These are phyloP conservation scores for Gadus macrocephalus DNA, from an alignment of 2,113 vertebrate genomes.

Conservation along the genomic window DNA sequence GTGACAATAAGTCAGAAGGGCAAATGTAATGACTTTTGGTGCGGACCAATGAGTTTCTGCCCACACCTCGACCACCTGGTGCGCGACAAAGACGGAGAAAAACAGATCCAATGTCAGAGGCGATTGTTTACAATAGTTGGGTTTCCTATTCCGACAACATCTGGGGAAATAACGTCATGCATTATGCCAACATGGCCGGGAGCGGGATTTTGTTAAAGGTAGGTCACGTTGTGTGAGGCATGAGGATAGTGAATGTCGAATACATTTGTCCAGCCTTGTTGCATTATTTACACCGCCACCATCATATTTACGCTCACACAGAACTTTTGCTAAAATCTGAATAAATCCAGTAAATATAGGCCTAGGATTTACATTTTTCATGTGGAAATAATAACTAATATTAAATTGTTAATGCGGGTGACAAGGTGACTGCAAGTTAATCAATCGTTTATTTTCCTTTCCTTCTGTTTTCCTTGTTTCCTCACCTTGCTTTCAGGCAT, in stretches of 20 bases:
- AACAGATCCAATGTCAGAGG: constrained; percentile 28
- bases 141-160: constrained; percentile 15
- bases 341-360: no score
- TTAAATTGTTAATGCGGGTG: no score
- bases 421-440: no score
- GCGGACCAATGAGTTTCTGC: constrained; percentile 36
- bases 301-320: neutral
- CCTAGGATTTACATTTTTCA: no score
- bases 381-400: no score
- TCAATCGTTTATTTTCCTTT: no score
- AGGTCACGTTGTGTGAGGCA: constrained; percentile 8
- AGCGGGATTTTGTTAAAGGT: constrained; percentile 26
- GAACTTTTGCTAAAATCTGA: no score
- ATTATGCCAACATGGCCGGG: constrained; percentile 24
- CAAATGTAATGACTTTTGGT: constrained; percentile 36
- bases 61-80: constrained; percentile 2
- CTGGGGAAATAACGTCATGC: constrained; percentile 50
- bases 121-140: constrained; percentile 35
- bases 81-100: constrained; percentile 27
- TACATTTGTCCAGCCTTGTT: constrained; percentile 39
- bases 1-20: constrained; percentile 27
- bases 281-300: constrained; percentile 5
- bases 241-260: constrained; percentile 37
- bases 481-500: no score
- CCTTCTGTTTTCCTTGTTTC: constrained; percentile 5